Evolutionary conservation across 2,113 vertebrate species (phyloP).

Genomic region (Corydoras sp.): DNA sequence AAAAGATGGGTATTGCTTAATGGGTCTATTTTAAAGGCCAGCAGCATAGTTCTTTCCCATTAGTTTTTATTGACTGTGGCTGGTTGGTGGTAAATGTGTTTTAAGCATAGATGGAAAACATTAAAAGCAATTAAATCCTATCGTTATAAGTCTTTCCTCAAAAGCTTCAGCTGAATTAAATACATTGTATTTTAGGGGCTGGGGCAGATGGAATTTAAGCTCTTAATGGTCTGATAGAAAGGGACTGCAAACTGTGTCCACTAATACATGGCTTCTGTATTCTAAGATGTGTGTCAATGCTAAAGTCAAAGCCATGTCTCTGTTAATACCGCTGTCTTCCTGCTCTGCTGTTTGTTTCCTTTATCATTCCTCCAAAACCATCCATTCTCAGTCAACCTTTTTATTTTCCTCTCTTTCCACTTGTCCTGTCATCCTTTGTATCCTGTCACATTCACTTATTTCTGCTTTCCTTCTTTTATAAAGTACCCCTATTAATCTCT

Average conservation of each 20-base stretch:
- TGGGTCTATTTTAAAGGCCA: conserved; percentile 37
- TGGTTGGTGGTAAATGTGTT: conserved; percentile 25
- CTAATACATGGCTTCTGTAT: background rate
- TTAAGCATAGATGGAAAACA: conserved; percentile 12
- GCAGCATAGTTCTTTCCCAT: conserved; percentile 34
- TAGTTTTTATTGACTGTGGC: conserved; percentile 37
- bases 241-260: too few species aligned
- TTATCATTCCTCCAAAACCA: conserved; percentile 27
- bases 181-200: too few species aligned
- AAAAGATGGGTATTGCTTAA: conserved; percentile 38
- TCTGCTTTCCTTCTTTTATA: conserved; percentile 20
- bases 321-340: conserved; percentile 20
- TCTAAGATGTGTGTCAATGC: conserved; percentile 17
- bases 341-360: conserved; percentile 7
- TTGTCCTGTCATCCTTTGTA: conserved; percentile 29
- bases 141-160: conserved; percentile 14
- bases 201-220: too few species aligned
- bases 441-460: conserved; percentile 37
- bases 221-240: too few species aligned
- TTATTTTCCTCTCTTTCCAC: conserved; percentile 33
- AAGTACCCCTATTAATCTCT: conserved; percentile 20
- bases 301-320: conserved; percentile 27
- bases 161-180: background rate
- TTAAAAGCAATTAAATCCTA: conserved; percentile 39
- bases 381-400: conserved; percentile 24